Evolutionary conservation across 1,140 invertebrate species (phyloP).

Genomic region (Daktulosphaira vitifoliae): DNA sequence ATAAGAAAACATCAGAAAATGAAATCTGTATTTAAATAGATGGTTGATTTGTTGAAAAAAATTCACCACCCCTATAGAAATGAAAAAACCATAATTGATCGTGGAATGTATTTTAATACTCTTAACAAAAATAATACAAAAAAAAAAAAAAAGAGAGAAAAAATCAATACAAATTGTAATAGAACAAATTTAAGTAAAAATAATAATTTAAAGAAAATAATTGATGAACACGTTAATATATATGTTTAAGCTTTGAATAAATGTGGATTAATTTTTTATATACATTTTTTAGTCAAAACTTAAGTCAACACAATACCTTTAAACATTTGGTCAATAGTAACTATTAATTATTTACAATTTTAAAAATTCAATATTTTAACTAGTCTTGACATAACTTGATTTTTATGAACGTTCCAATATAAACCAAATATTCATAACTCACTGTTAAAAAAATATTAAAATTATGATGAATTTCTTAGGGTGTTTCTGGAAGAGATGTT

Average conservation of each 20-base stretch:
- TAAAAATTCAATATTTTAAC: constrained; percentile 22
- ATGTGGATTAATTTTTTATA: constrained; percentile 21
- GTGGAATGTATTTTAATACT: neutral
- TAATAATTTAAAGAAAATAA: too few species aligned
- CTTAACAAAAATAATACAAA: neutral
- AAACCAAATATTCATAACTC: constrained; percentile 25
- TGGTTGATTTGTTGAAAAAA: too few species aligned
- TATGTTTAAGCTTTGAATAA: neutral
- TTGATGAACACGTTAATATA: too few species aligned
- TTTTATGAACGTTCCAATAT: neutral
- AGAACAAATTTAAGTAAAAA: too few species aligned
- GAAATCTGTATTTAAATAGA: too few species aligned
- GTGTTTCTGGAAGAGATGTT: constrained; percentile 18
- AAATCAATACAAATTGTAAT: neutral
- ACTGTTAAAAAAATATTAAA: constrained; percentile 11
- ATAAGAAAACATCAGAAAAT: too few species aligned
- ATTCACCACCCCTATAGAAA: too few species aligned
- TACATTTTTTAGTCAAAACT: neutral
- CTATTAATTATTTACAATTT: constrained; percentile 9
- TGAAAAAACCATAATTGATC: constrained; percentile 1
- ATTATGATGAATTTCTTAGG: constrained; percentile 10
- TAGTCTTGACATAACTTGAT: constrained; percentile 7
- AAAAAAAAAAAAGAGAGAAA: constrained; percentile 12
- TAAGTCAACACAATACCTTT: constrained; percentile 16
- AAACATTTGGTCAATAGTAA: constrained; percentile 20